phyloP scores from a whole-genome alignment of 2,888 invertebrate genomes.

The Leptura quadrifasciata region DNA sequence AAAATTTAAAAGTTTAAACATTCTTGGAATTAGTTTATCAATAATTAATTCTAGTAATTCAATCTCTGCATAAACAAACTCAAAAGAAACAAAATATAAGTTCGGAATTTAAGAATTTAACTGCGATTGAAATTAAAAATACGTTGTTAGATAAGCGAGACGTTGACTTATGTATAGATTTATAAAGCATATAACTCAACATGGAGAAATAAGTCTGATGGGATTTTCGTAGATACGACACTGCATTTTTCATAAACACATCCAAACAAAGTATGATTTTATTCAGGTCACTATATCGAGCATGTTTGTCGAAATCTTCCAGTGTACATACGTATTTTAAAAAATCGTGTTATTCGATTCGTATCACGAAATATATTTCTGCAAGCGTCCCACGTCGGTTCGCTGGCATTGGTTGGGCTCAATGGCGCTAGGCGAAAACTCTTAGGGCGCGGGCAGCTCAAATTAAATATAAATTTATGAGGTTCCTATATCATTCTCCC shows the following conservation, averaged over 20 bases:
- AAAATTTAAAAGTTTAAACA: too few species aligned
- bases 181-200: too few species aligned
- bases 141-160: too few species aligned
- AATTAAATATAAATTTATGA: constrained; percentile 37
- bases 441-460: constrained; percentile 26
- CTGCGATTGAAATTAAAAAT: too few species aligned
- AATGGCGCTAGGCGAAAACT: constrained; percentile 22
- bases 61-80: too few species aligned
- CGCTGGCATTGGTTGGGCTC: constrained; percentile 11
- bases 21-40: too few species aligned
- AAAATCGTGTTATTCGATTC: constrained; percentile 30
- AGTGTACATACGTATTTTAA: constrained; percentile 19
- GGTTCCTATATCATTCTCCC: constrained; percentile 18
- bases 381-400: constrained; percentile 21
- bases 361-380: constrained; percentile 28
- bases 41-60: too few species aligned
- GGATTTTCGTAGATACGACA: background rate
- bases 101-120: too few species aligned
- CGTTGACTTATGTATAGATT: too few species aligned
- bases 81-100: too few species aligned
- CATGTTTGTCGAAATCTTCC: constrained; percentile 15
- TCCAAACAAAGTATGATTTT: background rate
- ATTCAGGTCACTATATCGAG: constrained; percentile 29
- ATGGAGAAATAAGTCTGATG: too few species aligned
- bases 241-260: background rate